Percentiles rank a stretch among this genome's conserved stretches.
Evolutionary conservation across 2,888 invertebrate genomes (phyloP).

Genomic region (Agrilus cyanescens): DNA sequence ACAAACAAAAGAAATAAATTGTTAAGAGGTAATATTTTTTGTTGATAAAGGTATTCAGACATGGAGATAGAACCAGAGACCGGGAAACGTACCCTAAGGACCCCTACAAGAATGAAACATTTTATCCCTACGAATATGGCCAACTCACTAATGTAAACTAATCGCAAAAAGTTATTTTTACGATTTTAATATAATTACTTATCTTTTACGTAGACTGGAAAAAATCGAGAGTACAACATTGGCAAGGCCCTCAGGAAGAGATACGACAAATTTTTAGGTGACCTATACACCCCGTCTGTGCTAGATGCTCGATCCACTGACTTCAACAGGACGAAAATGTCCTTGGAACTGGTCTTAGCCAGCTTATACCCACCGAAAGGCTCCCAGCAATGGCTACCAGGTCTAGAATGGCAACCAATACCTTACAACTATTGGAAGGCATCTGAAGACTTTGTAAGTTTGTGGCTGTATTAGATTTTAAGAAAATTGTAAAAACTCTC

Average conservation of each 20-base stretch:
- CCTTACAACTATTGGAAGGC: slow-evolving; percentile 21
- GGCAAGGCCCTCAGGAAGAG: slow-evolving; percentile 50
- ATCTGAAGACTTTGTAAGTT: slow-evolving; percentile 21
- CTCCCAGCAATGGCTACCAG: slow-evolving; percentile 42
- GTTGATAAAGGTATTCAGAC: slow-evolving; percentile 50
- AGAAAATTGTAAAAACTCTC: not conserved
- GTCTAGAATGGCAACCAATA: slow-evolving; percentile 25
- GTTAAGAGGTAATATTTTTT: not conserved
- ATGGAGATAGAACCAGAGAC: slow-evolving; percentile 65
- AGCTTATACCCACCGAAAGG: slow-evolving; percentile 52
- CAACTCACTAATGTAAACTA: slow-evolving; percentile 58
- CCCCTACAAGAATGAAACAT: slow-evolving; percentile 47
- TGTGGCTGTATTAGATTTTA: slow-evolving; percentile 9
- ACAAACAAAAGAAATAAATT: too few species aligned
- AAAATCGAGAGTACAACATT: slow-evolving; percentile 47
- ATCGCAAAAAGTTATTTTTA: not conserved
- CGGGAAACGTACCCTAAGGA: slow-evolving; percentile 56
- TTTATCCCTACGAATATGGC: slow-evolving; percentile 62
- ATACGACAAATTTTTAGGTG: slow-evolving; percentile 48
- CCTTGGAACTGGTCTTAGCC: slow-evolving; percentile 52
- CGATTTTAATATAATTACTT: slow-evolving; percentile 3
- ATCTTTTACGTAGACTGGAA: slow-evolving; percentile 35
- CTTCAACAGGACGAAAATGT: slow-evolving; percentile 59
- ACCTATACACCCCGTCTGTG: slow-evolving; percentile 43
- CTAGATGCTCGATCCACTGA: slow-evolving; percentile 47